Evolutionary conservation across 2,888 invertebrate genomes (phyloP).

Genomic region (Diaphora mendica): DNA sequence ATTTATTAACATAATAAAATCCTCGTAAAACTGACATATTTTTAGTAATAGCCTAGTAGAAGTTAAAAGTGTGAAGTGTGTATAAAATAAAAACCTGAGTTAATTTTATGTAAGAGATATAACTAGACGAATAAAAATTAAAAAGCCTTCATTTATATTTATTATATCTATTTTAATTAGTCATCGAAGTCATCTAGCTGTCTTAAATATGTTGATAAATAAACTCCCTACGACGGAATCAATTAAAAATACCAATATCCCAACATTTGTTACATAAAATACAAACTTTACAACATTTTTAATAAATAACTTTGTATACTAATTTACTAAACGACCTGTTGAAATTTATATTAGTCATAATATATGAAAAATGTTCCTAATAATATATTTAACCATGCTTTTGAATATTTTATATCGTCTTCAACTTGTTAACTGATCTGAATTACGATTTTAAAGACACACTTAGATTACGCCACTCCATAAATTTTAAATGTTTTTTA

Average conservation of each 20-base stretch:
- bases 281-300: slow-evolving; percentile 18
- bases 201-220: slow-evolving; percentile 11
- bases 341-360: slow-evolving; percentile 31
- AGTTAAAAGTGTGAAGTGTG: background rate
- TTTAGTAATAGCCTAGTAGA: background rate
- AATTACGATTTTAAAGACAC: slow-evolving; percentile 22
- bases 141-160: background rate
- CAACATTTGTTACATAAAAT: slow-evolving; percentile 21
- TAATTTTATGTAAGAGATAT: background rate
- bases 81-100: background rate
- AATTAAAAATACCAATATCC: slow-evolving; percentile 21
- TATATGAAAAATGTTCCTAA: slow-evolving; percentile 20
- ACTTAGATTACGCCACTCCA: slow-evolving; percentile 23
- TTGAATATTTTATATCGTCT: slow-evolving; percentile 25
- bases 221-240: slow-evolving; percentile 4
- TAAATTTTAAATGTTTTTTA: too few relatives aligned
- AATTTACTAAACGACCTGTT: slow-evolving; percentile 34
- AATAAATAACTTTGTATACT: slow-evolving; percentile 29
- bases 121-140: background rate
- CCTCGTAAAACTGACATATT: background rate
- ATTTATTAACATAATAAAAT: background rate
- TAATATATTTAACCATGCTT: slow-evolving; percentile 24
- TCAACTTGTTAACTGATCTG: slow-evolving; percentile 16
- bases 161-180: background rate
- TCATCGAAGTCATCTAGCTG: background rate